Base-by-base conservation (phyloP, 2,888 invertebrate genomes). In the Cephalotes varians region DNA sequence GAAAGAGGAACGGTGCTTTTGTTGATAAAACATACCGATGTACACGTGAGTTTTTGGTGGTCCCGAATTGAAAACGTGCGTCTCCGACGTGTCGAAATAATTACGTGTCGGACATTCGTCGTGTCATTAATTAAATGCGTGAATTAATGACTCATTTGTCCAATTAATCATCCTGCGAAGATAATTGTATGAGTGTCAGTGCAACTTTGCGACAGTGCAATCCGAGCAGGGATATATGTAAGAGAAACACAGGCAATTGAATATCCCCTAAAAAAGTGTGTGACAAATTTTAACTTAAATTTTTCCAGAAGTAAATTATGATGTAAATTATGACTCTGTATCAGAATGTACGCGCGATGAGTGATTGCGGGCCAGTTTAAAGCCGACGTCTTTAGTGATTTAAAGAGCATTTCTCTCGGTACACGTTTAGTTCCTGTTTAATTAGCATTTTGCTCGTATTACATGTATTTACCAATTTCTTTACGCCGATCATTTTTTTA, bases 21-120 rank as follows among this genome's bases (percentile, higher is more conserved):
- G 54, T 54, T 77, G 54, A 79, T 79, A 77, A 67, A 40, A 40
- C 51, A 10, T 21, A 28, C 9, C 54, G 51, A 1, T n/a, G 9
- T 18, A 31, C 69, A 77, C 31, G 69, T 69, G 69, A 56, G 21
- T 71, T 79, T 56, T 58, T 71, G 69, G 31, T 37, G 51, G 51
- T n/a, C n/a, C 3, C 40, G 54, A 40, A 21, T 69, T 77, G 31
- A 44, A 40, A 56, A 56, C 56, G 44, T 25, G 56, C 9, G 25
- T 12, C 28, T 9, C 18, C 3, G 40, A 21, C 21, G 47, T 34
- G 12, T 76, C 62, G 37, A 64, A 34, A 62, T 40, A 5, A 31
- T 62, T 37, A 62, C n/a, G n/a, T n/a, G n/a, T n/a, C n/a, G n/a
- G n/a, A n/a, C n/a, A 40, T 34, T 34, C 18, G 18, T 56, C 18